phyloP scores from a whole-genome alignment of 2,113 vertebrate genomes.

The Butastur rufipennis region DNA sequence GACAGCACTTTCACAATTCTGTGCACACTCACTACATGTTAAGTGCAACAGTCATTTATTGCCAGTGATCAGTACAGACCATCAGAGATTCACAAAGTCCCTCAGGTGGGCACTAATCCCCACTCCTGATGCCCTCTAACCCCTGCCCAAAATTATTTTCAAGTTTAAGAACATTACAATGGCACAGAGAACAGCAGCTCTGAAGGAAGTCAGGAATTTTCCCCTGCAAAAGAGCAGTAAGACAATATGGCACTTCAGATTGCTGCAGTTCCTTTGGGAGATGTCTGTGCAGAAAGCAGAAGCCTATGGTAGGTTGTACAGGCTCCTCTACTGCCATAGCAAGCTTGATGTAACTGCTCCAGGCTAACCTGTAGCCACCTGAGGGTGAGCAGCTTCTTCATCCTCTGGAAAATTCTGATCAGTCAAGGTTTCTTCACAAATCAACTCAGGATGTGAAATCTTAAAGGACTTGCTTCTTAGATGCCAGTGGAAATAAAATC shows the following conservation, averaged over 20 bases:
- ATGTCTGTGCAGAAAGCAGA: not conserved
- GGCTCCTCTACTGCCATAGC: not conserved
- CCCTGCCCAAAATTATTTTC: not conserved
- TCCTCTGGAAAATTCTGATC: not conserved
- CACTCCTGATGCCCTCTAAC: not conserved
- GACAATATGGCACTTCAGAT: not conserved
- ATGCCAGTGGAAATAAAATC: constrained; percentile 49
- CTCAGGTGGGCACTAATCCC: not conserved
- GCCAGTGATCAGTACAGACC: not conserved
- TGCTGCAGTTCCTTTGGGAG: not conserved
- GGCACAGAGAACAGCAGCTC: not conserved
- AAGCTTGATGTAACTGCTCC: not conserved
- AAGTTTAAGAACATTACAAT: not conserved
- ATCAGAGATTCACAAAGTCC: not conserved
- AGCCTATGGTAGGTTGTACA: not conserved
- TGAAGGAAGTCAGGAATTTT: not conserved
- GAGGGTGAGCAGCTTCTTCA: not conserved
- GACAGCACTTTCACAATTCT: not conserved
- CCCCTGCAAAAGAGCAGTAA: not conserved
- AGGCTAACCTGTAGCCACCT: not conserved
- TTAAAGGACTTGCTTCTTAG: constrained; percentile 56
- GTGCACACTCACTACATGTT: not conserved
- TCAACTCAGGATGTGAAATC: constrained; percentile 48
- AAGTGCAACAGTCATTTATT: not conserved
- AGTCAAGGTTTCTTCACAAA: constrained; percentile 51